Percentiles rank a stretch among this genome's conserved stretches.
Evolutionary conservation across 2,113 vertebrate genomes (phyloP).

Genomic region (Gallinago undulata): DNA sequence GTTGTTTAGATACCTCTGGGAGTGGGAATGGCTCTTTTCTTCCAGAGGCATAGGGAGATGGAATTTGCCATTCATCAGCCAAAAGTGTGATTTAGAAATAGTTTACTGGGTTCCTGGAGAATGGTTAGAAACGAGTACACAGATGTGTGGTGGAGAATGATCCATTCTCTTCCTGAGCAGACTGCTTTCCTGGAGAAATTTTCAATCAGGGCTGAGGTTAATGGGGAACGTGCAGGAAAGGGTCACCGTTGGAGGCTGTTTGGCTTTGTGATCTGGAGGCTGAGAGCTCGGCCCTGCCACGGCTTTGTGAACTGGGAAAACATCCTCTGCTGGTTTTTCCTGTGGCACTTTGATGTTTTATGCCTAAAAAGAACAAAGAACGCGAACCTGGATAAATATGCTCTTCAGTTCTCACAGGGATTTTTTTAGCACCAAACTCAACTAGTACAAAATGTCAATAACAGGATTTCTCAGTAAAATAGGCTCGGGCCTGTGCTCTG

Average conservation of each 20-base stretch:
- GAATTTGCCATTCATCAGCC: not conserved
- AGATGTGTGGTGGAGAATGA: not conserved
- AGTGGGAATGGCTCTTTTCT: not conserved
- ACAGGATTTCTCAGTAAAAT: accelerated
- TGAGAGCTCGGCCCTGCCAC: not conserved
- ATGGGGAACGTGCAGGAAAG: not conserved
- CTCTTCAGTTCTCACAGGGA: accelerated
- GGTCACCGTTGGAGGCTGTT: not conserved
- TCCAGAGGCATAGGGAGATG: not conserved
- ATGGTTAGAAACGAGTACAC: not conserved
- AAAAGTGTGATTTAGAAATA: not conserved
- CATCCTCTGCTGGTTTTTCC: not conserved
- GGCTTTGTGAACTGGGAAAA: not conserved
- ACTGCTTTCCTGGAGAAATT: not conserved
- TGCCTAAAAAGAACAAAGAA: not conserved
- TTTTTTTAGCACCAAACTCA: not conserved
- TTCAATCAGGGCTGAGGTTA: not conserved
- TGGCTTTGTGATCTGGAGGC: not conserved
- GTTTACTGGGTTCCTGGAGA: not conserved
- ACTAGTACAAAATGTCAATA: accelerated
- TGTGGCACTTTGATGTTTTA: not conserved
- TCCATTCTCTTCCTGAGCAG: not conserved
- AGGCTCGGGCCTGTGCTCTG: not conserved
- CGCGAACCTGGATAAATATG: accelerated
- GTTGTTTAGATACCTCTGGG: not conserved